phyloP scores from a whole-genome alignment of 2,888 invertebrate genomes.

The Andrena dorsata region DNA sequence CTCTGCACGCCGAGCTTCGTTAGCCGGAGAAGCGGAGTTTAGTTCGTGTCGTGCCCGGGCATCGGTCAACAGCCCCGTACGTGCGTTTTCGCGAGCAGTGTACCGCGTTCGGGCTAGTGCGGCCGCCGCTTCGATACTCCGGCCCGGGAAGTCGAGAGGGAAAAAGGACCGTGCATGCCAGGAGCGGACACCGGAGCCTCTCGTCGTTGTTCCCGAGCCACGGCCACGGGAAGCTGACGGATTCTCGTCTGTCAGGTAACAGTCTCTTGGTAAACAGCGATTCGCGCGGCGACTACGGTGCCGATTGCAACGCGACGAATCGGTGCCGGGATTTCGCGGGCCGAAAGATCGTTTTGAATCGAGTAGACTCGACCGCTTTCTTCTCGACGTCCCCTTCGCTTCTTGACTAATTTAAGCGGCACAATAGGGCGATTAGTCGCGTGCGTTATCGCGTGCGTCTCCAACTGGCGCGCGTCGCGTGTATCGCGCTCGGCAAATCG shows the following conservation, averaged over 20 bases:
- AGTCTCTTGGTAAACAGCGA: not conserved
- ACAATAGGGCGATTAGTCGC: conserved; percentile 8
- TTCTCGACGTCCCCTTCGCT: not conserved
- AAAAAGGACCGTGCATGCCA: conserved; percentile 48
- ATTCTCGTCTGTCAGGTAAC: conserved; percentile 54
- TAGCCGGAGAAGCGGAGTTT: conserved; percentile 23
- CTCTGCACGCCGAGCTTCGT: conserved; percentile 14
- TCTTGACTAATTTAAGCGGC: conserved; percentile 20
- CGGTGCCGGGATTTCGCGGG: not conserved
- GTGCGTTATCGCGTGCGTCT: conserved; percentile 14
- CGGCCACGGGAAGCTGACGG: conserved; percentile 55
- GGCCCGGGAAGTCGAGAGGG: conserved; percentile 20
- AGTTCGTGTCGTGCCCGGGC: conserved; percentile 55
- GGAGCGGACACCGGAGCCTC: conserved; percentile 38
- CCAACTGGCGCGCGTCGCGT: conserved; percentile 17
- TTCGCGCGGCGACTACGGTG: not conserved
- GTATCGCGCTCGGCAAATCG: conserved; percentile 30
- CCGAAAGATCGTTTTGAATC: not conserved
- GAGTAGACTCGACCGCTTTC: not conserved
- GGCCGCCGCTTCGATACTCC: conserved; percentile 15
- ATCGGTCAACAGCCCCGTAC: conserved; percentile 45
- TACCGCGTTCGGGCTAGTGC: not conserved
- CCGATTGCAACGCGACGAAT: not conserved
- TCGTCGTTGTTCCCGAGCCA: conserved; percentile 47
- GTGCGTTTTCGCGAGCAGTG: conserved; percentile 36